Evolutionary conservation across 2,113 vertebrate species (phyloP).

Genomic region (Myrmecophaga tridactyla): DNA sequence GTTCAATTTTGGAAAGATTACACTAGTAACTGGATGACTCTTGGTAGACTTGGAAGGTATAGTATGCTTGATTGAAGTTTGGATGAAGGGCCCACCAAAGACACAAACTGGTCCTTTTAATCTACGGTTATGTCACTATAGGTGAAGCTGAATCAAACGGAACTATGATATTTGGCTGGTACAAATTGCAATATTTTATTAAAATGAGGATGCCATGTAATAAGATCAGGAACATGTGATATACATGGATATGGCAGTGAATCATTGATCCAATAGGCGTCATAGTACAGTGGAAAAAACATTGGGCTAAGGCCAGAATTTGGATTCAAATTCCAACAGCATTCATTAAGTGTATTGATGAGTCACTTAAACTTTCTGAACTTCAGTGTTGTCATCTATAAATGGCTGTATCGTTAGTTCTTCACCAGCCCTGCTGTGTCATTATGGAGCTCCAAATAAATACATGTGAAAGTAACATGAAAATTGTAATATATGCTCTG

Average conservation of each 20-base stretch:
- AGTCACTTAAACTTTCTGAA: neutral
- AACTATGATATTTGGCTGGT: neutral
- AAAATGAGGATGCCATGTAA: neutral
- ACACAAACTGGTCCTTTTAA: neutral
- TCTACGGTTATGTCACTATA: neutral
- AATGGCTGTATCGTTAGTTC: neutral
- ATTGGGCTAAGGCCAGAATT: neutral
- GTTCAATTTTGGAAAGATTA: neutral
- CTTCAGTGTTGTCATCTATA: neutral
- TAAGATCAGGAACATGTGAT: neutral
- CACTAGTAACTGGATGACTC: neutral
- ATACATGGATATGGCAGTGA: neutral
- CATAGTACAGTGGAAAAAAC: neutral
- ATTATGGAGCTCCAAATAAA: neutral
- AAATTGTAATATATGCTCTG: neutral
- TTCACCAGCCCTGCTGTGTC: neutral
- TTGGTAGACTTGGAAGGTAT: neutral
- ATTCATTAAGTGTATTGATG: neutral
- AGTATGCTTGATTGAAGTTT: neutral
- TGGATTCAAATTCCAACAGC: neutral
- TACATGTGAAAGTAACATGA: neutral
- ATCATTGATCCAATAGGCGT: neutral
- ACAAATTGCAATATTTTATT: neutral
- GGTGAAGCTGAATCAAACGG: neutral
- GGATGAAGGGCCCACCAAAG: neutral